Evolutionary conservation across 2,888 invertebrate species (phyloP).

Genomic region (Microchrysa polita): DNA sequence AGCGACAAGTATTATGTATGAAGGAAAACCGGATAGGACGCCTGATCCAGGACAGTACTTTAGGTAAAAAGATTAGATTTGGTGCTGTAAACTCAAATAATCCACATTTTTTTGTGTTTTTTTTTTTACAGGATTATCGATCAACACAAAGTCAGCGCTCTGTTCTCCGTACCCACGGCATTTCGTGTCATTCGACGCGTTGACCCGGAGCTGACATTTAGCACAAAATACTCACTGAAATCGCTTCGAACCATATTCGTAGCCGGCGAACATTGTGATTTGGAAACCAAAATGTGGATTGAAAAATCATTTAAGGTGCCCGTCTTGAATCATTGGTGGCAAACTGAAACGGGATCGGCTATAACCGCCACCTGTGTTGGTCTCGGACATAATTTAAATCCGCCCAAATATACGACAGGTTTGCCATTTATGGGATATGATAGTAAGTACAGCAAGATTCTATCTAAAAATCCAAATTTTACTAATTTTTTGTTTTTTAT

Average conservation of each 20-base stretch:
- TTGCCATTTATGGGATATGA: conserved; percentile 90
- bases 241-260: conserved; percentile 79
- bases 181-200: conserved; percentile 85
- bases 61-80: too few relatives aligned
- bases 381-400: conserved; percentile 74
- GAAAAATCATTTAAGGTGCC: conserved; percentile 77
- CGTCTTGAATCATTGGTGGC: conserved; percentile 96
- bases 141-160: conserved; percentile 83
- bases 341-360: conserved; percentile 93
- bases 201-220: conserved; percentile 77
- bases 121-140: conserved; percentile 76
- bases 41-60: conserved; percentile 94
- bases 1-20: conserved; percentile 81
- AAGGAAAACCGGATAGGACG: conserved; percentile 95
- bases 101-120: not conserved
- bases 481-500: conserved; percentile 73
- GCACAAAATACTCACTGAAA: conserved; percentile 76
- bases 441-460: conserved; percentile 67
- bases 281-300: conserved; percentile 85
- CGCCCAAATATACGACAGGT: conserved; percentile 82
- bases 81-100: too few relatives aligned
- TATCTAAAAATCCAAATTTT: conserved; percentile 60
- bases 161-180: conserved; percentile 93
- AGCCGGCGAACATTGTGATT: conserved; percentile 94
- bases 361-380: conserved; percentile 87